A percentile compares a stretch with the other conserved stretches of the same genome.
These are phyloP conservation scores for Mesorhabditis sp. DNA, from an alignment of 2,888 invertebrate genomes.

Conservation along the genomic window DNA sequence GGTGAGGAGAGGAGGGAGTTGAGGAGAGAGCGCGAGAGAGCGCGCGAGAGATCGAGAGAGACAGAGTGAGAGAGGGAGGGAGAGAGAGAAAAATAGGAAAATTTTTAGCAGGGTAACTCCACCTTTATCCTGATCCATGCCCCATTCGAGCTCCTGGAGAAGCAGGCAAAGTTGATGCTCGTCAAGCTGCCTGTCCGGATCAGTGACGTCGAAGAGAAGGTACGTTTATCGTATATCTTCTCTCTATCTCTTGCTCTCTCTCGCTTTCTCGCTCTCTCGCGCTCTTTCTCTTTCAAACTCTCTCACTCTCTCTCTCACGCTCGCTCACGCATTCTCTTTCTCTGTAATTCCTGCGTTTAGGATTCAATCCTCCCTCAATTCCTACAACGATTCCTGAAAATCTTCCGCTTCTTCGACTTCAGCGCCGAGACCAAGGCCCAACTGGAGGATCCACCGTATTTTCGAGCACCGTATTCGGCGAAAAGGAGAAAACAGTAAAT, in stretches of 20 bases:
- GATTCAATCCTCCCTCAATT: conserved; percentile 29
- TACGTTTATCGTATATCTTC: too few relatives aligned
- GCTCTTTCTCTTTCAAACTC: too few relatives aligned
- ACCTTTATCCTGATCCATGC: conserved; percentile 51
- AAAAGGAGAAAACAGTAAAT: conserved; percentile 22
- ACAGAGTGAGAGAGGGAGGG: too few relatives aligned
- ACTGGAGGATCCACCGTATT: conserved; percentile 58
- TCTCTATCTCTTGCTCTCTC: conserved; percentile 8
- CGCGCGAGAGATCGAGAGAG: too few relatives aligned
- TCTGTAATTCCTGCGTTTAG: conserved; percentile 18
- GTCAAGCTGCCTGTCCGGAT: conserved; percentile 60
- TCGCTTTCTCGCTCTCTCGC: background rate
- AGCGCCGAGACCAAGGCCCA: conserved; percentile 28
- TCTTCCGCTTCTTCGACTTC: conserved; percentile 36
- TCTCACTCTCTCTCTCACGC: too few relatives aligned
- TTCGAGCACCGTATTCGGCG: conserved; percentile 59
- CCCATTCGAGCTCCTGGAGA: conserved; percentile 46
- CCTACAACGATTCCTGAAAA: conserved; percentile 30
- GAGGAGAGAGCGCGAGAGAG: too few relatives aligned
- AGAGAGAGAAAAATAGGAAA: background rate
- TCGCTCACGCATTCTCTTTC: too few relatives aligned
- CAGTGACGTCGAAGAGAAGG: conserved; percentile 43
- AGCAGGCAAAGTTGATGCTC: conserved; percentile 49
- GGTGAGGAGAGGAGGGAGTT: too few relatives aligned
- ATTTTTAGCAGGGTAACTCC: conserved; percentile 20